phyloP scores from a whole-genome alignment of 2,888 invertebrate species.

The Xanthia togata region DNA sequence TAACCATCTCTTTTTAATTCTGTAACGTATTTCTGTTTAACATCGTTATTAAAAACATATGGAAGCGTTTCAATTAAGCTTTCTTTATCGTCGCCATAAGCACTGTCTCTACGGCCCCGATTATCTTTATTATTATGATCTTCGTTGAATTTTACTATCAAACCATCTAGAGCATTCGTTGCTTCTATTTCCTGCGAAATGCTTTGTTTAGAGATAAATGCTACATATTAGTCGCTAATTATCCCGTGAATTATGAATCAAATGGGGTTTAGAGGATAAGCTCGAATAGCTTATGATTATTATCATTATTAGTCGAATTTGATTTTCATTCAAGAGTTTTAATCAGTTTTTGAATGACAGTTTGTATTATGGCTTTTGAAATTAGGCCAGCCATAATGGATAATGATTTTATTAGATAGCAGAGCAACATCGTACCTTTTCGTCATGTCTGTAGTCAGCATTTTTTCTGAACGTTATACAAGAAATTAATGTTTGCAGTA shows the following conservation, averaged over 20 bases:
- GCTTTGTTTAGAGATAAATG: constrained; percentile 6
- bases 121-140: constrained; percentile 51
- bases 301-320: constrained; percentile 3
- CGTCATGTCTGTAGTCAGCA: too few species aligned
- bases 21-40: constrained; percentile 48
- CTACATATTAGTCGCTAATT: constrained; percentile 14
- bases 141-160: constrained; percentile 34
- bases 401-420: neutral
- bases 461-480: too few species aligned
- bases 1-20: constrained; percentile 60
- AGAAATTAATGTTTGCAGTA: too few species aligned
- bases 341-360: constrained; percentile 2
- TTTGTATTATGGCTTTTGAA: constrained; percentile 2
- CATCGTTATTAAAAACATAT: constrained; percentile 49
- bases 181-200: constrained; percentile 9
- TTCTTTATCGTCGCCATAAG: constrained; percentile 50
- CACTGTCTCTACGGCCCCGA: constrained; percentile 18
- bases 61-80: constrained; percentile 56
- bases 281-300: constrained; percentile 5
- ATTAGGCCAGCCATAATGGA: neutral
- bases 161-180: constrained; percentile 23
- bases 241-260: constrained; percentile 28
- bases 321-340: neutral
- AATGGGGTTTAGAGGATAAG: constrained; percentile 20
- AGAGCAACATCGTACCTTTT: neutral